Evolutionary conservation across 2,797 vertebrate species (phyloP).

Genomic region (Labroides dimidiatus): DNA sequence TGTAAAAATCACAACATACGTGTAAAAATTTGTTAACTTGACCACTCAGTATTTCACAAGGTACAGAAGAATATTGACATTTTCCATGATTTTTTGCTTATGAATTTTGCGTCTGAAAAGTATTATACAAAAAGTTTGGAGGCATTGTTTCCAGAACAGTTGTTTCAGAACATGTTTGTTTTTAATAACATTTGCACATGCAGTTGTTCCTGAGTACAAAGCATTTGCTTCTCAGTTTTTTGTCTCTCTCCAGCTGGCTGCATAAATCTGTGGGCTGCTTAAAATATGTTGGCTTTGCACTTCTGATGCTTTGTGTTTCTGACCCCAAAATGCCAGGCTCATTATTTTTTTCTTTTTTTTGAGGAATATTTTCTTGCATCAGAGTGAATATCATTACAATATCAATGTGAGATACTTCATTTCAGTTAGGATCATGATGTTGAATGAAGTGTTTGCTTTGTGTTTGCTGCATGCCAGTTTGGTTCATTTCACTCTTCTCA

Average conservation of each 20-base stretch:
- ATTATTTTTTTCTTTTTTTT: slow-evolving; percentile 45
- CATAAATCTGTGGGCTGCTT: slow-evolving; percentile 3
- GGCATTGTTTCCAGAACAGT: slow-evolving; percentile 3
- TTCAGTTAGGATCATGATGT: slow-evolving; percentile 20
- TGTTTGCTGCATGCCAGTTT: slow-evolving; percentile 15
- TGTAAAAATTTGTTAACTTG: too few species aligned
- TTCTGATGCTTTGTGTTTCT: slow-evolving; percentile 32
- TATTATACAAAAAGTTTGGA: not conserved
- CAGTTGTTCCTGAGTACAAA: slow-evolving; percentile 21
- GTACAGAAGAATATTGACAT: too few species aligned
- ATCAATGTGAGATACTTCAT: slow-evolving; percentile 51
- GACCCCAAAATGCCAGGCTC: slow-evolving; percentile 58
- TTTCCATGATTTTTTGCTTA: too few species aligned
- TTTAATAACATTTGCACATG: not conserved
- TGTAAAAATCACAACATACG: too few species aligned
- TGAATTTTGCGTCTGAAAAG: too few species aligned
- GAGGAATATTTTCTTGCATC: slow-evolving; percentile 38
- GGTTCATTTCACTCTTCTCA: slow-evolving; percentile 29
- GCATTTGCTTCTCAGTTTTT: slow-evolving; percentile 37
- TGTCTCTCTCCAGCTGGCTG: slow-evolving; percentile 42
- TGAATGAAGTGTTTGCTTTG: slow-evolving; percentile 2
- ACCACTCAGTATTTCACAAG: too few species aligned
- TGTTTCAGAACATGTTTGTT: not conserved
- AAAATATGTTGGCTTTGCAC: slow-evolving; percentile 45
- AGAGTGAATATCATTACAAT: slow-evolving; percentile 55